phyloP scores from a whole-genome alignment of 2,888 invertebrate genomes.

The Diplazon laetatorius region DNA sequence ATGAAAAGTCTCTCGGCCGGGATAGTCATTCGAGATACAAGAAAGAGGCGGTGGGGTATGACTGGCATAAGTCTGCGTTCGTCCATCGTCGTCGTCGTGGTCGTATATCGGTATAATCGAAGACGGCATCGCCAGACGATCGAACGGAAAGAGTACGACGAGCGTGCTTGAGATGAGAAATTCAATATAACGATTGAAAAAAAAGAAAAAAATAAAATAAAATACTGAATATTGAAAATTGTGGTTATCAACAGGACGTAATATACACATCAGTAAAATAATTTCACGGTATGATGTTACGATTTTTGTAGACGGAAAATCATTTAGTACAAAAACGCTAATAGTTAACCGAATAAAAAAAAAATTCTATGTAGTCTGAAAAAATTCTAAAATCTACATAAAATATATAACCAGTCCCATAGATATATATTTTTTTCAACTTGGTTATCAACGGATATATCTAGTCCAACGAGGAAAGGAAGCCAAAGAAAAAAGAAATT shows the following conservation, averaged over 20 bases:
- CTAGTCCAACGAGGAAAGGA: too few species aligned
- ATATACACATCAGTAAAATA: background rate
- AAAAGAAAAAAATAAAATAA: background rate
- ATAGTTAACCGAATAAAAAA: background rate
- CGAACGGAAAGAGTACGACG: constrained; percentile 3
- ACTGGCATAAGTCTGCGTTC: too few species aligned
- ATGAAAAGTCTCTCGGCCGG: constrained; percentile 21
- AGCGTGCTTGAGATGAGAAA: background rate
- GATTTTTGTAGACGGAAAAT: too few species aligned
- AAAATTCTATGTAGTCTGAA: too few species aligned
- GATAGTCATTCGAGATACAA: constrained; percentile 33
- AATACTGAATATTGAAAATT: too few species aligned
- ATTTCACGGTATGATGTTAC: too few species aligned
- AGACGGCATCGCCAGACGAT: constrained; percentile 42
- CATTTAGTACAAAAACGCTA: too few species aligned
- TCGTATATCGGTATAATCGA: constrained; percentile 22
- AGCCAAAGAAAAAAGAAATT: too few species aligned
- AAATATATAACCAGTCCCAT: too few species aligned
- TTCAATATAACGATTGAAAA: background rate
- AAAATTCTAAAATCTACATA: too few species aligned
- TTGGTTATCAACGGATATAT: too few species aligned
- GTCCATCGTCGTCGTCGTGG: background rate
- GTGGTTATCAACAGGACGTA: background rate
- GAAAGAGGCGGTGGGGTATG: constrained; percentile 14
- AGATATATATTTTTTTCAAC: too few species aligned